Conservation (phyloP, 2,888 invertebrate species). For the Iphiclides podalirius region DNA sequence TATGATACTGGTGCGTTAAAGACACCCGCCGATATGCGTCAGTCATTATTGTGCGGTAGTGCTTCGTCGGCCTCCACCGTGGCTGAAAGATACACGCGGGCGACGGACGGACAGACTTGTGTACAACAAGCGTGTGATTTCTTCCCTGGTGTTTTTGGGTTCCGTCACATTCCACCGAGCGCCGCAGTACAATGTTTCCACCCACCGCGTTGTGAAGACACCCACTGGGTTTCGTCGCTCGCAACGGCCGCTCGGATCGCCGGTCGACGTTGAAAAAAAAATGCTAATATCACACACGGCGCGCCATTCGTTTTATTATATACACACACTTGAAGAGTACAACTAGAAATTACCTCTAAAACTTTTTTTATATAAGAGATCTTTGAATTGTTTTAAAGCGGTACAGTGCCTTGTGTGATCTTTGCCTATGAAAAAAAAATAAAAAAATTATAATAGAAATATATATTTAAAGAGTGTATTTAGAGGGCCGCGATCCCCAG, state of each 20-base stretch:
- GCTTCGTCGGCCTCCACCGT: constrained; percentile 24
- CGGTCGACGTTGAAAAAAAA: constrained; percentile 1
- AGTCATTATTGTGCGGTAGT: constrained; percentile 33
- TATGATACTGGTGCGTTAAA: constrained; percentile 30
- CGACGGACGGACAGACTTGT: constrained; percentile 2
- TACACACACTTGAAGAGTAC: constrained; percentile 6
- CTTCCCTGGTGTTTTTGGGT: constrained; percentile 14
- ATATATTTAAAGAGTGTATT: constrained; percentile 16
- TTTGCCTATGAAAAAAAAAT: constrained; percentile 5
- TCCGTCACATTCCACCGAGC: constrained; percentile 38
- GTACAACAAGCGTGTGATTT: constrained; percentile 6
- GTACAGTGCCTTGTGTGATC: constrained; percentile 11
- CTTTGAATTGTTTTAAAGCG: background rate
- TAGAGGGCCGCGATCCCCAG: constrained; percentile 9
- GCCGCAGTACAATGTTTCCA: constrained; percentile 32
- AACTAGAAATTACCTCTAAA: constrained; percentile 1
- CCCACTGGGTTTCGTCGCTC: background rate
- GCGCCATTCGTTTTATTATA: background rate
- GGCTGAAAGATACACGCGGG: constrained; percentile 17
- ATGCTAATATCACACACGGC: constrained; percentile 16
- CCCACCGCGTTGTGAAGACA: constrained; percentile 25
- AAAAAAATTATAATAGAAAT: constrained; percentile 6
- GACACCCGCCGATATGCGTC: constrained; percentile 33
- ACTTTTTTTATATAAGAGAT: background rate
- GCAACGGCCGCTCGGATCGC: constrained; percentile 9